A percentile compares a stretch with the other conserved stretches of the same genome.
Conservation (phyloP, 2,888 invertebrate species). For the Agrilus cyanescens region DNA sequence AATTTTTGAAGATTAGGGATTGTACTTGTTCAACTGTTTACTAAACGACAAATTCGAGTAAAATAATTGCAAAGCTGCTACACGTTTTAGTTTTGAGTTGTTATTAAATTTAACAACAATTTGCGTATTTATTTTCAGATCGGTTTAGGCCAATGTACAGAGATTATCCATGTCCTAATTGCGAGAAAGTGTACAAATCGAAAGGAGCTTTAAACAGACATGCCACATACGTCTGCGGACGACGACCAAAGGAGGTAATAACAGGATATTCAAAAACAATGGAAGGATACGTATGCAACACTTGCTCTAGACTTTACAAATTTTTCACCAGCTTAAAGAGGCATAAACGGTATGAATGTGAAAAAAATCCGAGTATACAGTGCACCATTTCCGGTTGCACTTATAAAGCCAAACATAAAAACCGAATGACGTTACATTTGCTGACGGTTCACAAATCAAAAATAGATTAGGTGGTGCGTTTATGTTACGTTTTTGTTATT, state of each 20-base stretch:
- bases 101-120: too few relatives aligned
- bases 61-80: background rate
- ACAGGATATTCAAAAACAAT: constrained; percentile 7
- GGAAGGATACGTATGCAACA: constrained; percentile 7
- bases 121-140: too few relatives aligned
- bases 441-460: constrained; percentile 9
- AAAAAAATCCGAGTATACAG: constrained; percentile 6
- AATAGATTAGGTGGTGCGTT: too few relatives aligned
- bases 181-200: constrained; percentile 12
- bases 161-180: background rate
- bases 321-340: constrained; percentile 3
- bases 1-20: too few relatives aligned
- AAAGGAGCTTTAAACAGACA: constrained; percentile 7
- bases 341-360: constrained; percentile 9
- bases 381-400: constrained; percentile 5
- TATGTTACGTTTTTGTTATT: too few relatives aligned
- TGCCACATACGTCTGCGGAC: constrained; percentile 11
- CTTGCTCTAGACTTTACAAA: constrained; percentile 8
- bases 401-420: constrained; percentile 10
- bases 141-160: too few relatives aligned
- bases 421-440: constrained; percentile 9
- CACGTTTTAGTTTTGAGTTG: too few relatives aligned
- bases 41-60: constrained; percentile 6
- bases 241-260: constrained; percentile 2
- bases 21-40: too few relatives aligned